These are phyloP conservation scores for Porites evermanni DNA, from an alignment of 92 coral and sea anemone species.

Conservation along the genomic window DNA sequence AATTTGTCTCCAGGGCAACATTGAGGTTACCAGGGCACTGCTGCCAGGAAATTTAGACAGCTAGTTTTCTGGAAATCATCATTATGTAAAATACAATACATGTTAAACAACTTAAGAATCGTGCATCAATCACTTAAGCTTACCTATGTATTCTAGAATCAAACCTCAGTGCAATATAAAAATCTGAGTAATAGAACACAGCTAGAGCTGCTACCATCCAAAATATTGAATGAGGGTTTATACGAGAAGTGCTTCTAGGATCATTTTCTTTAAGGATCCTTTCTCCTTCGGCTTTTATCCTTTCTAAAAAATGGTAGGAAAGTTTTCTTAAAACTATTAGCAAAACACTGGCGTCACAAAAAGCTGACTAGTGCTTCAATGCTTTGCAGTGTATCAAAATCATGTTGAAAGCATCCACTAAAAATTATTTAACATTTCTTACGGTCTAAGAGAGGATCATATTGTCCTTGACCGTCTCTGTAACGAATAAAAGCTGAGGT, in stretches of 20 bases:
- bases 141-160: conserved; percentile 95
- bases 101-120: neutral
- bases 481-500: conserved; percentile 78
- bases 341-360: neutral
- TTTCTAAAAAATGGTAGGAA: conserved; percentile 53
- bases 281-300: conserved; percentile 79
- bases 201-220: conserved; percentile 98
- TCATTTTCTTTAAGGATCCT: conserved; percentile 82
- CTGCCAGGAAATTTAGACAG: no score
- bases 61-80: no score
- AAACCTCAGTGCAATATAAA: conserved; percentile 87
- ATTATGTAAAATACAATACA: no score
- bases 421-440: neutral
- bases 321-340: neutral
- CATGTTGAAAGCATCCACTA: neutral
- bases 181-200: conserved; percentile 95
- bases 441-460: conserved; percentile 76
- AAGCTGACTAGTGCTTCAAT: neutral
- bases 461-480: conserved; percentile 58
- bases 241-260: conserved; percentile 76
- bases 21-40: no score
- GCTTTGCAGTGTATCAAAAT: neutral
- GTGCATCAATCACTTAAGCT: neutral
- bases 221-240: conserved; percentile 90
- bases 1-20: no score